These are phyloP conservation scores for Sesamia nonagrioides DNA, from an alignment of 1,140 invertebrate species.

Conservation along the genomic window DNA sequence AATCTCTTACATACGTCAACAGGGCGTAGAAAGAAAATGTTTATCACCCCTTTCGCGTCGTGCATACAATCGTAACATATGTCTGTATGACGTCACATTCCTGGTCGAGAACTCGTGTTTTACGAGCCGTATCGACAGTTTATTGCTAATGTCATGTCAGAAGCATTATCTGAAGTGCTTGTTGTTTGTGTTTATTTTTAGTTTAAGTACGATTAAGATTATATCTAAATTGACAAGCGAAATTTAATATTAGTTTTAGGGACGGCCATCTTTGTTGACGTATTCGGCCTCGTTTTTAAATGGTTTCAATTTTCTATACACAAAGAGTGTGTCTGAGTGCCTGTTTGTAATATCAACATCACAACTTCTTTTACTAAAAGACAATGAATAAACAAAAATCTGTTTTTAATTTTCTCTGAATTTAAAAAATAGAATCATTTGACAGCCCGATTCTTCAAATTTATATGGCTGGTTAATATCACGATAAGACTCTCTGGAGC, in stretches of 20 bases:
- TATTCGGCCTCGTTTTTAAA: neutral
- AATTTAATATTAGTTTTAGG: neutral
- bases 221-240: neutral
- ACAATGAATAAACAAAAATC: too few relatives aligned
- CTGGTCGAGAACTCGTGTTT: conserved; percentile 8
- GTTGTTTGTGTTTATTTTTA: neutral
- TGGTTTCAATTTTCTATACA: too few relatives aligned
- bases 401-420: too few relatives aligned
- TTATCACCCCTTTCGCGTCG: conserved; percentile 15
- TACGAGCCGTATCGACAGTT: conserved; percentile 19
- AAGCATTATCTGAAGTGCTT: neutral
- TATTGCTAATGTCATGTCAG: conserved; percentile 22
- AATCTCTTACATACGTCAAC: conserved; percentile 32
- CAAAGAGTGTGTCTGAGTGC: too few relatives aligned
- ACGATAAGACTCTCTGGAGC: too few relatives aligned
- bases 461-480: too few relatives aligned
- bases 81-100: neutral
- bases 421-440: too few relatives aligned
- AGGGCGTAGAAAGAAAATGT: conserved; percentile 27
- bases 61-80: conserved; percentile 9
- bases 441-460: too few relatives aligned
- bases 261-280: neutral
- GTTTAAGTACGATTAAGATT: neutral
- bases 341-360: too few relatives aligned
- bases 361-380: too few relatives aligned